Conservation (phyloP, 2,888 invertebrate species). For the Leptinotarsa tumamoca region DNA sequence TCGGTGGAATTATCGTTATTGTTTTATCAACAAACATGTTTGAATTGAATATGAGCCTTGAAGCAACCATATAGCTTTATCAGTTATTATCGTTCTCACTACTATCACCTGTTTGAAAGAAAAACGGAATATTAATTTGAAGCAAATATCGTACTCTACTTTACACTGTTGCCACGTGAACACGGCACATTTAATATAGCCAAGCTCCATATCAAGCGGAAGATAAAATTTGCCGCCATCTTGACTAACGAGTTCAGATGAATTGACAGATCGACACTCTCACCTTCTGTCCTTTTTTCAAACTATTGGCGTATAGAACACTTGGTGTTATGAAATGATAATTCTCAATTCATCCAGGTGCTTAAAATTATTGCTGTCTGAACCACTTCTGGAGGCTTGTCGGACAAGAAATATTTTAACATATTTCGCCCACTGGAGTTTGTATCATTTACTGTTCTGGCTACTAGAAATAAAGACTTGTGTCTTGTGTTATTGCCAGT, state of each 20-base stretch:
- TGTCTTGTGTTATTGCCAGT: too few species aligned
- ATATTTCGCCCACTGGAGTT: neutral
- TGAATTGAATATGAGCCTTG: neutral
- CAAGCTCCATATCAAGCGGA: constrained; percentile 33
- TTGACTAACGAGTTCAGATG: constrained; percentile 26
- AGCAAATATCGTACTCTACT: neutral
- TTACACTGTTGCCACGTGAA: constrained; percentile 18
- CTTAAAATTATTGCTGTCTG: neutral
- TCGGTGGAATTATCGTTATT: neutral
- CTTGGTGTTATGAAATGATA: neutral
- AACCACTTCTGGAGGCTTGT: neutral
- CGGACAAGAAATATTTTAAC: neutral
- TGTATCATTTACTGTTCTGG: neutral
- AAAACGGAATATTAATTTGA: neutral
- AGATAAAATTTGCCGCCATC: constrained; percentile 35
- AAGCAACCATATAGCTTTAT: constrained; percentile 9
- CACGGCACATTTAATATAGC: neutral
- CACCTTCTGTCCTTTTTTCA: neutral
- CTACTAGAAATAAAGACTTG: too few species aligned
- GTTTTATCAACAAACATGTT: neutral
- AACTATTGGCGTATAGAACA: neutral
- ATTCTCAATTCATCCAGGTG: neutral
- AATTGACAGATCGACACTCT: neutral
- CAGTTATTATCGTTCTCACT: neutral
- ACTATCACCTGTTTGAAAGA: neutral